phyloP scores from a whole-genome alignment of 2,888 invertebrate species.

The Drosophila affinis region DNA sequence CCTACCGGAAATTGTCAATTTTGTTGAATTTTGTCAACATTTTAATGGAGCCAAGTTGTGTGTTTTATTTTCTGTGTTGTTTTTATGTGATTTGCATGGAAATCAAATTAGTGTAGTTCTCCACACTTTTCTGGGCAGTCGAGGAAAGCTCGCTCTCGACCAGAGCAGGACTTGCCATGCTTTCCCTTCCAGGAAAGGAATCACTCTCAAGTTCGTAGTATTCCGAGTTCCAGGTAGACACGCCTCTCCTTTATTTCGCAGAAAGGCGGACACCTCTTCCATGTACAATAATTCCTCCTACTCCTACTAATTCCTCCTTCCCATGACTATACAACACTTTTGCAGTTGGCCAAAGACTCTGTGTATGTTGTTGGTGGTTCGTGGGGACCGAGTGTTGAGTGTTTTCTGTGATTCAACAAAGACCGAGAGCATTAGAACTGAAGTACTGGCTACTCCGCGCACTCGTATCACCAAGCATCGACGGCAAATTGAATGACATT shows the following conservation, averaged over 20 bases:
- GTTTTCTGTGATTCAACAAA: too few species aligned
- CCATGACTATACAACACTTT: too few species aligned
- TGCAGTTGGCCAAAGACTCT: too few species aligned
- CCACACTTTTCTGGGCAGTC: constrained; percentile 1
- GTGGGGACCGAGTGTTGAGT: too few species aligned
- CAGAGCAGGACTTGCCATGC: not conserved
- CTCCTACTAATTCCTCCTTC: too few species aligned
- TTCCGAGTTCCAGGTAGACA: not conserved
- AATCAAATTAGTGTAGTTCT: constrained; percentile 68
- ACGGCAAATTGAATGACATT: too few species aligned
- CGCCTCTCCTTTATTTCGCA: not conserved
- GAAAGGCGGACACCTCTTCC: too few species aligned
- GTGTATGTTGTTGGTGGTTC: too few species aligned
- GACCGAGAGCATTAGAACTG: too few species aligned
- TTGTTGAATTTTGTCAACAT: constrained; percentile 41
- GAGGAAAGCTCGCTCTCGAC: not conserved
- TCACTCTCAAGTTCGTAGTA: not conserved
- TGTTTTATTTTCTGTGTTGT: not conserved
- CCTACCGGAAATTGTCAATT: constrained; percentile 56
- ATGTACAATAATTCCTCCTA: too few species aligned
- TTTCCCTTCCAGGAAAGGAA: not conserved
- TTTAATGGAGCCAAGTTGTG: constrained; percentile 21
- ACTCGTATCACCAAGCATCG: too few species aligned
- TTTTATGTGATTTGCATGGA: constrained; percentile 66
- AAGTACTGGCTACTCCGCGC: too few species aligned